Evolutionary conservation across 2,888 invertebrate genomes (phyloP), one percentile per base, ranked within the genome.

Genomic region (Drosophila neotestacea): DNA sequence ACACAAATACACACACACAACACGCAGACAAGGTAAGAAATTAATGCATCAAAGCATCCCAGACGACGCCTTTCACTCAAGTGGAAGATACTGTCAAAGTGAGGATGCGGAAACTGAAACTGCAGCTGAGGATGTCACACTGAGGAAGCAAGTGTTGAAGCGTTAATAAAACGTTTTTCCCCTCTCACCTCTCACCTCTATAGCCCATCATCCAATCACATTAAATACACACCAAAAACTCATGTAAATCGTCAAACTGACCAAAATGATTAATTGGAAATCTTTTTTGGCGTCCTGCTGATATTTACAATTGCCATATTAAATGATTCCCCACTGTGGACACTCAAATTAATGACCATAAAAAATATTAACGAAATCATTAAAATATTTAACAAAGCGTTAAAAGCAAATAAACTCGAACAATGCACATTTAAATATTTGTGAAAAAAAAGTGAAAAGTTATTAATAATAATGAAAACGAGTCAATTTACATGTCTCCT

Each of bases 21-120:
- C 42, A 34, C 60, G 28, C 65, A 55, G 70, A 63, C 68, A 73
- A 78, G 74, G 70, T 76, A 80, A 82, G 78, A 85, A 85, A 81
- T 81, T 80, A 86, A 89, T 86, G 90, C 89, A 89, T 88, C 88
- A 89, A 88, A 88, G 89, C 80, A 64, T 70, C 46, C 41, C 63
- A 78, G 79, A 78, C 79, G 60, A 44, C 61, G 71, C 67, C 65
- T 72, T 71, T 64, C 73, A 70, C 83, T 88, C 85, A 74, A 88
- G 85, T 87, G 85, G 88, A 85, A 86, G 64, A 51, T 28, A 46
- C 34, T 55, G 51, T 41, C 46, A 47, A 16, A 36, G 6, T 22
- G 56, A 52, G 30, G 60, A 47, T 42, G 27, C 61, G 36, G 42
- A 42, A 41, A 28, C 38, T 39, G 47, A 10, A 28, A 27, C 34